Conservation (phyloP, 2,888 invertebrate species). For the Ophion slaviceki region DNA sequence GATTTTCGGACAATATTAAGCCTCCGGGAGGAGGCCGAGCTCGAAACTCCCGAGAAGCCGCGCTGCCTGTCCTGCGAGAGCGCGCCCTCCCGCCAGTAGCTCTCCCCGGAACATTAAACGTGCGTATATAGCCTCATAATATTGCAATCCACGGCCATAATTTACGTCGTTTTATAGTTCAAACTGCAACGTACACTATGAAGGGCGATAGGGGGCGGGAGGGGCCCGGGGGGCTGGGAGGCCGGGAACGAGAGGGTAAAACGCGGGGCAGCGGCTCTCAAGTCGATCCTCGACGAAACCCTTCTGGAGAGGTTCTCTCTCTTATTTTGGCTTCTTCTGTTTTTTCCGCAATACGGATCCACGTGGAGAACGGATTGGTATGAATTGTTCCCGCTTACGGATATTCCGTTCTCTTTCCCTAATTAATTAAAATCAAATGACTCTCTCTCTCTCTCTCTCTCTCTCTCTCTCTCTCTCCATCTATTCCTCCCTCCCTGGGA, state of each 20-base stretch:
- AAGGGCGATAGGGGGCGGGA: constrained; percentile 8
- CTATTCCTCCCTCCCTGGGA: too few species aligned
- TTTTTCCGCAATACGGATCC: constrained; percentile 3
- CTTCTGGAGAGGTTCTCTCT: constrained; percentile 71
- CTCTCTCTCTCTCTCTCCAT: neutral
- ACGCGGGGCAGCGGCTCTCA: constrained; percentile 71
- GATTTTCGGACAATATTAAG: constrained; percentile 81
- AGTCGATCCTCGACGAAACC: constrained; percentile 79
- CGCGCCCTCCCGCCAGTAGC: constrained; percentile 77
- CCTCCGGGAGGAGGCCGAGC: constrained; percentile 63
- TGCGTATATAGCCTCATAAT: constrained; percentile 84
- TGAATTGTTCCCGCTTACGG: neutral
- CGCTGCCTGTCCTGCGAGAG: constrained; percentile 39
- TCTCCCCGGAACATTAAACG: constrained; percentile 82
- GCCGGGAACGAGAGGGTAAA: constrained; percentile 28
- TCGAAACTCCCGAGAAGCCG: constrained; percentile 46
- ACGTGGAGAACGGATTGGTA: neutral
- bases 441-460: neutral
- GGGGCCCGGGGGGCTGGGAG: neutral
- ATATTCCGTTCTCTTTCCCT: neutral
- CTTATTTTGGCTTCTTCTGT: constrained; percentile 24
- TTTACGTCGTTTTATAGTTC: constrained; percentile 84
- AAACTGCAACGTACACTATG: constrained; percentile 82
- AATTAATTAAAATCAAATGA: too few species aligned
- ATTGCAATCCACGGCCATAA: constrained; percentile 83